Percentiles rank a stretch among this genome's conserved stretches.
phyloP scores from a whole-genome alignment of 2,797 vertebrate genomes.

The Tauraco hartlaubi region DNA sequence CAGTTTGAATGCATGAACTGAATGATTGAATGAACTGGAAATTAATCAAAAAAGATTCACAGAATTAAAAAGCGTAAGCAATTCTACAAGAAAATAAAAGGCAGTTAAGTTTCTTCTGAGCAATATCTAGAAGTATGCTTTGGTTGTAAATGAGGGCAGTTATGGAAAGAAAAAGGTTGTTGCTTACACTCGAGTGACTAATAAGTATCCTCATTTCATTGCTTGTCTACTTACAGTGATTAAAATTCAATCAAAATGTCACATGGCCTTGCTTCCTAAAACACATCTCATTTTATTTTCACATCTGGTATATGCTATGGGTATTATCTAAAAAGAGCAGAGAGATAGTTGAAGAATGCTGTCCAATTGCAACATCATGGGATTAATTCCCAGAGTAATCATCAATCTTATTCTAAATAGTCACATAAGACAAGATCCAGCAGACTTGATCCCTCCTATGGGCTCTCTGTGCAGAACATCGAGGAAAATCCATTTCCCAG shows the following conservation, averaged over 20 bases:
- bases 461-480: not conserved
- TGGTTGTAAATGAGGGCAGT: conserved; percentile 24
- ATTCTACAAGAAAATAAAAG: conserved; percentile 10
- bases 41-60: conserved; percentile 18
- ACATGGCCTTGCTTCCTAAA: conserved; percentile 8
- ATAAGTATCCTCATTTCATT: conserved; percentile 53
- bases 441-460: not conserved
- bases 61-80: not conserved
- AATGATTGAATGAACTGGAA: not conserved
- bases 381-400: conserved; percentile 25
- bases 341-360: conserved; percentile 30
- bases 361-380: conserved; percentile 25
- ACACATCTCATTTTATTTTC: conserved; percentile 44
- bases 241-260: conserved; percentile 52
- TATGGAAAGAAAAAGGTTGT: conserved; percentile 4
- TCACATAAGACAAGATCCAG: conserved; percentile 9
- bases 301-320: conserved; percentile 5
- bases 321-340: conserved; percentile 15
- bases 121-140: not conserved
- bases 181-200: conserved; percentile 34
- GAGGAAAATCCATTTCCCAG: not conserved
- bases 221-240: conserved; percentile 45
- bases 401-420: conserved; percentile 42
- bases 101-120: conserved; percentile 3
- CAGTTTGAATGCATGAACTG: not conserved